Evolutionary conservation across 2,888 invertebrate genomes (phyloP), one percentile per base, ranked within the genome.

Genomic region (Pammene fasciana): DNA sequence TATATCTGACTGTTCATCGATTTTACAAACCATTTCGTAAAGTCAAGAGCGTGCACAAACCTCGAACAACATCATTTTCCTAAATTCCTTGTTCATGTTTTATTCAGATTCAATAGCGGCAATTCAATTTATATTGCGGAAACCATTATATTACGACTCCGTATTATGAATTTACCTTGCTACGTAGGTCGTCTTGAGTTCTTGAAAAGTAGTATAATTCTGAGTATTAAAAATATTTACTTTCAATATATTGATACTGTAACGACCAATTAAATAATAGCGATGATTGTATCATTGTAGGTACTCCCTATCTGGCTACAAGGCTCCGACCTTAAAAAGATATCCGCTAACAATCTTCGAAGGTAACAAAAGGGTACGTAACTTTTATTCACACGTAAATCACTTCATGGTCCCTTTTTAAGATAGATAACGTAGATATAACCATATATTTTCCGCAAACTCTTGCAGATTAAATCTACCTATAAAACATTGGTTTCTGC

Each of bases 61-160:
- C 43, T 41, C 43, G 54, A 55, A 55, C 45, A 48, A 46, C 16
- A 16, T 26, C 48, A 43, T 16, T 50, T 48, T 68, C 55, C 18
- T 18, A 50, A 62, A 62, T 46, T 52, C 43, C 43, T 13, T 50
- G 26, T 61, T 60, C 67, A 60, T 68, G 68, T 68, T 64, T 68
- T 62, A 68, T 68, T 68, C 68, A 68, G 56, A 68, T 68, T 64
- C 62, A 43, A 62, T 64, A 70, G 68, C 59, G 52, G 45, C 52
- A 65, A 70, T 65, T 46, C 65, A 54, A 65, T 65, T 65, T 70
- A 38, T 11, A 54, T 54, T 41, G 46, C 46, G 26, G 65, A 52
- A 60, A 70, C 64, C 65, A 70, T 65, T 68, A 65, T 36, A 52
- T 45, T 18, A 62, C 48, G 68, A 38, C 48, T 68, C 56, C 61